These are phyloP conservation scores for Tolypeutes matacus DNA, from an alignment of 2,797 vertebrate genomes.

Conservation along the genomic window DNA sequence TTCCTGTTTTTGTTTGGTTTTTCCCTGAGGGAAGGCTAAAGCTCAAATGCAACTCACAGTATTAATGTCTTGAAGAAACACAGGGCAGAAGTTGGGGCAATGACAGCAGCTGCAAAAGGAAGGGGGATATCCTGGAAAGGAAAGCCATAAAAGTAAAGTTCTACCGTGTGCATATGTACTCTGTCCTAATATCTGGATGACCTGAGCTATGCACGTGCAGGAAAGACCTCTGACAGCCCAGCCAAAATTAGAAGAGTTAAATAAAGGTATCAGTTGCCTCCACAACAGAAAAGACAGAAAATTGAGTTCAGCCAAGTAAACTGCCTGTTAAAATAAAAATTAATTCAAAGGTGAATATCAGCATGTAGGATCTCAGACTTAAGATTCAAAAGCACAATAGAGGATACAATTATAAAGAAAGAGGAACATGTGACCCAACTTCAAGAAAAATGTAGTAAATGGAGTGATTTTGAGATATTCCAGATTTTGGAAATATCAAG, in stretches of 20 bases:
- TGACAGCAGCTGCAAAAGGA: background rate
- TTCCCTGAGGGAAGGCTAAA: background rate
- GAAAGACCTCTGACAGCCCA: background rate
- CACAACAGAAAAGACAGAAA: background rate
- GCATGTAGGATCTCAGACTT: background rate
- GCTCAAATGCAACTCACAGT: background rate
- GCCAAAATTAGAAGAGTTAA: background rate
- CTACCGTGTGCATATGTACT: background rate
- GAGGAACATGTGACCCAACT: background rate
- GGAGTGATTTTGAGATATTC: background rate
- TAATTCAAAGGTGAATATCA: background rate
- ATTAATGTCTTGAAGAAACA: background rate
- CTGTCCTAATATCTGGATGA: background rate
- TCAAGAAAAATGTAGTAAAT: background rate
- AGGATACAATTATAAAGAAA: background rate
- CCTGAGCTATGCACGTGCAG: background rate
- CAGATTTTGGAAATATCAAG: background rate
- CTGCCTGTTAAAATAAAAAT: background rate
- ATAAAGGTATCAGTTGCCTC: background rate
- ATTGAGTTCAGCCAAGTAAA: background rate
- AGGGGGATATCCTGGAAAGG: background rate
- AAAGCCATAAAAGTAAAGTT: background rate
- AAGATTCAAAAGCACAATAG: background rate
- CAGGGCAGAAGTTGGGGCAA: background rate
- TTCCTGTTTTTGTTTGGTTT: background rate